These are phyloP conservation scores for Anhinga rufa DNA, from an alignment of 2,113 vertebrate species.

Conservation along the genomic window DNA sequence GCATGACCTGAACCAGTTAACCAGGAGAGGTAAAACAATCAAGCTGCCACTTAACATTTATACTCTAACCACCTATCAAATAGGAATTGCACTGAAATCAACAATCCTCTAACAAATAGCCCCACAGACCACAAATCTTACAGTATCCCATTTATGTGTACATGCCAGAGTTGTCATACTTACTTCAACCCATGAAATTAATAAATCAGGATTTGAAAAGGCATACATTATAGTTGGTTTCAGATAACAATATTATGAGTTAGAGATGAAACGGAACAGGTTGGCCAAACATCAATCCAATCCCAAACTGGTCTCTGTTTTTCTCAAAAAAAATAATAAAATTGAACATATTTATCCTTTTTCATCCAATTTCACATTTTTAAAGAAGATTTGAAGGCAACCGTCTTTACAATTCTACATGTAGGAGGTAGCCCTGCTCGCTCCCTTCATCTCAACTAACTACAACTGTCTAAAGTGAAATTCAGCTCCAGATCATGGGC, in stretches of 20 bases:
- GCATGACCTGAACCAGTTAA: not conserved
- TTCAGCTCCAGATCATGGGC: not conserved
- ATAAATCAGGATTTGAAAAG: constrained; percentile 42
- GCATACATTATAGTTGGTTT: constrained; percentile 25
- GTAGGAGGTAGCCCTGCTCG: not conserved
- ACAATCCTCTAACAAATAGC: not conserved
- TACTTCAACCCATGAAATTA: constrained; percentile 4
- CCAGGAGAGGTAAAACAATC: not conserved
- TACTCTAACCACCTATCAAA: not conserved
- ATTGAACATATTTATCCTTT: not conserved
- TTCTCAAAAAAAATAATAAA: not conserved
- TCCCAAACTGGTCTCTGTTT: not conserved
- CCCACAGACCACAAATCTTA: not conserved
- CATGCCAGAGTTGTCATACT: constrained; percentile 19
- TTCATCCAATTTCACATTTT: constrained; percentile 34
- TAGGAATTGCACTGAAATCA: not conserved
- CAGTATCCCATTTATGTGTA: not conserved
- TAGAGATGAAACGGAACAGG: constrained; percentile 38
- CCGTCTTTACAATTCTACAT: not conserved
- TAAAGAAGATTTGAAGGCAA: not conserved
- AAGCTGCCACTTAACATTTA: not conserved
- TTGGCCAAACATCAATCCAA: constrained; percentile 43
- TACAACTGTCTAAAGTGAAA: not conserved
- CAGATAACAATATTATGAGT: constrained; percentile 47
- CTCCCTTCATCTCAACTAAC: not conserved